Evolutionary conservation across 1,140 invertebrate genomes (phyloP), one percentile per base, ranked within the genome.

Genomic region (Drosophila subobscura): DNA sequence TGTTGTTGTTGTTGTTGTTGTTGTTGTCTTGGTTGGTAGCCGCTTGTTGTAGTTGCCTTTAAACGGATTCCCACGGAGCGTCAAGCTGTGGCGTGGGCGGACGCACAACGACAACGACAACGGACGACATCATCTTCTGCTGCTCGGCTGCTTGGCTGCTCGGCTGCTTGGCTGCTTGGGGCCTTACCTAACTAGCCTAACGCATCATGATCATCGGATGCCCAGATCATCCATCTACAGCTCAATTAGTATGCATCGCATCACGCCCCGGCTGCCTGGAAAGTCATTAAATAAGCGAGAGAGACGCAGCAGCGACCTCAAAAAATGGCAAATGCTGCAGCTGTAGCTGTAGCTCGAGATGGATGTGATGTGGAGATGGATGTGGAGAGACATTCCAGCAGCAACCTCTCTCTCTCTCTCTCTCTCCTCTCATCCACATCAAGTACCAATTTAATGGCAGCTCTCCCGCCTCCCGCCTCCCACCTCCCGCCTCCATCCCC

Each of bases 371-470:
- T 6, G 10, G 52, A 44, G 23, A 23, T 66, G 65, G 49, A 68
- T 64, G 68, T 68, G 64, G 51, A 70, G 58, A 56, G 54, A 65
- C 60, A 54, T 47, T 58, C 61, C 44, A 64, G 29, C 33, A 22
- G 23, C 41, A 27, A 50, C 56, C 56, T 49, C 25, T 25, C 50
- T 54, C 27, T 54, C 58, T 50, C 42, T 27, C 14, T 16, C 56
- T 25, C 47, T 20, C 22, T 20, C 16, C 1, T 20, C 16, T 52
- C 71, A 74, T 73, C 59, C 71, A 47, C 71, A 74, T 75, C 61
- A 76, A 76, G 73, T 76, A 76, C 73, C 73, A 86, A 73, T 86
- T 86, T 83, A 88, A 88, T 88, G 78, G 74, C 83, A 88, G 57
- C 57, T 65, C 74, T 60, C 46, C 22, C 27, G 33, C 68, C 27